Conservation (phyloP, 1,140 invertebrate genomes). For the Trichonephila clavata region DNA sequence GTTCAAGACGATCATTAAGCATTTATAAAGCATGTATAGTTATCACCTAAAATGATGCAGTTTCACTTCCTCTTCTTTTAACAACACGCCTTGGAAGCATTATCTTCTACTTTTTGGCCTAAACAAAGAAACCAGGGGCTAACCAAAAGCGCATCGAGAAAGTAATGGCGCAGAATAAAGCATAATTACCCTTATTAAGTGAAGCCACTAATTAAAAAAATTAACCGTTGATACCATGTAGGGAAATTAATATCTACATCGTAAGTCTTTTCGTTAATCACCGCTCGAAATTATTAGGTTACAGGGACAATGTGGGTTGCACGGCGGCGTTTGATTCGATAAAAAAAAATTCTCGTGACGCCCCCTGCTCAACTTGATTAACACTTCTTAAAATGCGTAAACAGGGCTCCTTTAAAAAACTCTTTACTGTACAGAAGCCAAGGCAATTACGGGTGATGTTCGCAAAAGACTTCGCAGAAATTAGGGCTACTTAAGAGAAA, state of each 20-base stretch:
- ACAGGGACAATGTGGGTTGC: background rate
- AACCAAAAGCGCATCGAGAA: background rate
- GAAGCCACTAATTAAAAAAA: constrained; percentile 26
- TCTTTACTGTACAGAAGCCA: background rate
- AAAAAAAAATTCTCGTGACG: background rate
- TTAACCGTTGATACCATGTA: background rate
- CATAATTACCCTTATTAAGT: constrained; percentile 30
- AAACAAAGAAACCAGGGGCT: background rate
- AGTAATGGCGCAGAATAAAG: background rate
- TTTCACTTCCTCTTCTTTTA: background rate
- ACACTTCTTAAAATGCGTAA: constrained; percentile 23
- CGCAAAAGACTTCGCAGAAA: constrained; percentile 18
- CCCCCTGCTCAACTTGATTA: background rate
- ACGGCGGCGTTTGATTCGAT: background rate
- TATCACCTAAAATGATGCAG: too few species aligned
- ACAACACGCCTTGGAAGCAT: background rate
- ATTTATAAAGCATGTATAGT: too few species aligned
- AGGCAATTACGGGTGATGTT: constrained; percentile 1
- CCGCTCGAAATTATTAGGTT: constrained; percentile 23
- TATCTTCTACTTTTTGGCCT: background rate
- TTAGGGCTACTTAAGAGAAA: constrained; percentile 11
- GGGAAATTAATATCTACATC: background rate
- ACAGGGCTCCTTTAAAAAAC: background rate
- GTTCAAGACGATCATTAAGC: too few species aligned
- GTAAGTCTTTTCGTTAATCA: constrained; percentile 7